These are phyloP conservation scores for Mus spicilegus DNA, from an alignment of 2,113 vertebrate species.

Conservation along the genomic window DNA sequence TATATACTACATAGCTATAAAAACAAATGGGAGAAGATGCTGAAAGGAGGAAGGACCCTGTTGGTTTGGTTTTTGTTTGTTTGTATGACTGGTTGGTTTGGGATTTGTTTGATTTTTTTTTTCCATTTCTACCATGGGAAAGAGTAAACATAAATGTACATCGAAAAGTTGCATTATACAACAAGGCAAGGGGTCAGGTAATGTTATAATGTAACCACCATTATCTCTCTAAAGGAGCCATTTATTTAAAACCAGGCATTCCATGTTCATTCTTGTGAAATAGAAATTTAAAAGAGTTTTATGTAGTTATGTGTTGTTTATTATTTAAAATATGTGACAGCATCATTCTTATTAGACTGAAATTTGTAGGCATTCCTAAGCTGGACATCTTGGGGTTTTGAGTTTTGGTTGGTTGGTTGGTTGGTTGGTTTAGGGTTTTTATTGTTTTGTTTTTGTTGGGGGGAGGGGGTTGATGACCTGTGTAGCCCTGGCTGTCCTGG, in stretches of 20 bases:
- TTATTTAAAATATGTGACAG: conserved; percentile 74
- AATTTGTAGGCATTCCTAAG: conserved; percentile 77
- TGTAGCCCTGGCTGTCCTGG: not conserved
- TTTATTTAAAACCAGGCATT: conserved; percentile 78
- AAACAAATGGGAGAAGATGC: conserved; percentile 68
- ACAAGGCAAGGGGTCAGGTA: conserved; percentile 78
- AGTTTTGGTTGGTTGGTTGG: not conserved
- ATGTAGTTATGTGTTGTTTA: conserved; percentile 81
- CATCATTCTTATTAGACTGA: conserved; percentile 64
- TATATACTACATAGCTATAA: conserved; percentile 42
- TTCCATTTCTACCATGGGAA: conserved; percentile 52
- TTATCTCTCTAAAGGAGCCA: conserved; percentile 79
- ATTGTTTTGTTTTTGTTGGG: not conserved
- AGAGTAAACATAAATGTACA: conserved; percentile 76
- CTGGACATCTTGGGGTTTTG: conserved; percentile 48
- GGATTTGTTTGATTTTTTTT: not conserved
- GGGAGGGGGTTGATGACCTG: not conserved
- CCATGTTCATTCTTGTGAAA: conserved; percentile 74
- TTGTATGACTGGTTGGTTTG: no score
- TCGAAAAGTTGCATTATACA: conserved; percentile 81
- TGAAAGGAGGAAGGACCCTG: conserved; percentile 67
- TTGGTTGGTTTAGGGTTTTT: not conserved
- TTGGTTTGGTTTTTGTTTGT: not conserved
- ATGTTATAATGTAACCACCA: conserved; percentile 78
- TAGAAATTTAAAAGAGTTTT: conserved; percentile 76